phyloP scores from a whole-genome alignment of 1,140 invertebrate genomes.

The Thereuonema tuberculata region DNA sequence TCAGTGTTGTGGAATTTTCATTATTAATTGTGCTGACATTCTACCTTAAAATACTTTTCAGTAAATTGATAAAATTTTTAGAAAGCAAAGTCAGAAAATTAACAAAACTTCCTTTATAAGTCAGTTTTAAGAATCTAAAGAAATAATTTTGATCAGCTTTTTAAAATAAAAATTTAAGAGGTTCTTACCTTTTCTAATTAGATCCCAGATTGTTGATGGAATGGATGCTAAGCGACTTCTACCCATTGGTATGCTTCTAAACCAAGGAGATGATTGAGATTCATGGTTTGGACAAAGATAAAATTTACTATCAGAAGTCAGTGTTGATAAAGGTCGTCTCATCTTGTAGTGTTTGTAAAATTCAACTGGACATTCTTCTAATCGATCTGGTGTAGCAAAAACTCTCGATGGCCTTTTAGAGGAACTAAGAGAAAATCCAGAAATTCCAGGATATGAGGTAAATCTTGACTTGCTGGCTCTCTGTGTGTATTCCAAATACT shows the following conservation, averaged over 20 bases:
- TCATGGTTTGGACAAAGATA: slow-evolving; percentile 1
- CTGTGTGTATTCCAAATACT: background rate
- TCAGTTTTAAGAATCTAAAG: no score
- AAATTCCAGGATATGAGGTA: background rate
- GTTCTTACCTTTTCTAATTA: slow-evolving; percentile 4
- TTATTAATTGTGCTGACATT: no score
- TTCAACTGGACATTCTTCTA: background rate
- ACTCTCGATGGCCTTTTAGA: background rate
- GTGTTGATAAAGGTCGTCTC: background rate
- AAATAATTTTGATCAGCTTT: no score
- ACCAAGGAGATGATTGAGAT: background rate
- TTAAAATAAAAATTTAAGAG: no score
- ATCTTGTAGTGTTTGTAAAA: background rate
- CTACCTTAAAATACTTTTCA: no score
- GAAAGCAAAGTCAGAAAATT: no score
- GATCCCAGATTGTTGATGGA: slow-evolving; percentile 3
- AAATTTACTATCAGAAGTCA: background rate
- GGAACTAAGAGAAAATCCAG: background rate
- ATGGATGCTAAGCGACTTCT: slow-evolving; percentile 1
- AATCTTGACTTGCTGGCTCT: background rate
- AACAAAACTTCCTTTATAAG: no score
- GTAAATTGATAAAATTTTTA: no score
- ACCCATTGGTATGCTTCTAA: background rate
- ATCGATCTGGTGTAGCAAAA: background rate
- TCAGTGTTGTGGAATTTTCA: no score